Evolutionary conservation across 2,797 vertebrate genomes (phyloP).

Genomic region (Otolemur crassicaudatus): DNA sequence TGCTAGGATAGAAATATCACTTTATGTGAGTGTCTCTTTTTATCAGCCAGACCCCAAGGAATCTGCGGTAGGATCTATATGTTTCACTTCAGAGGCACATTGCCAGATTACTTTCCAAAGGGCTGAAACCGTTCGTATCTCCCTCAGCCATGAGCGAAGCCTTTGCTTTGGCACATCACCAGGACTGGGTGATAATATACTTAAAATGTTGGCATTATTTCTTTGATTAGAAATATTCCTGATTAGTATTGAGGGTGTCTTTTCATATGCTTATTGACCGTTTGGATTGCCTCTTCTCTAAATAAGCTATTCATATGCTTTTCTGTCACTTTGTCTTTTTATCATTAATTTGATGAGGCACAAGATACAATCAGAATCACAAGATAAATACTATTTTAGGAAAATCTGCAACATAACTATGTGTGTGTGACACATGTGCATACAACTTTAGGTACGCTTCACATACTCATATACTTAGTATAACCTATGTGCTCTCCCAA

Average conservation of each 20-base stretch:
- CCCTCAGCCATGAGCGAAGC: neutral
- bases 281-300: slow-evolving; percentile 38
- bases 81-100: neutral
- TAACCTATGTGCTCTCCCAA: too few relatives aligned
- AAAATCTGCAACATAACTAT: neutral
- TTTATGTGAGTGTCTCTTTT: neutral
- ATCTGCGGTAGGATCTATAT: neutral
- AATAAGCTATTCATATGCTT: neutral
- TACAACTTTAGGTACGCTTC: too few relatives aligned
- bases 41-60: neutral
- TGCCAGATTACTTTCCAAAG: slow-evolving; percentile 16
- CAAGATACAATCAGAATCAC: neutral
- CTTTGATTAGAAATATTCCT: slow-evolving; percentile 44
- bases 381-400: neutral
- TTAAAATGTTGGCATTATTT: slow-evolving; percentile 18
- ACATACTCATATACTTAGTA: too few relatives aligned
- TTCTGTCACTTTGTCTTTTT: neutral
- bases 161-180: neutral
- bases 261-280: slow-evolving; percentile 25
- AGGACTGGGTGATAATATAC: neutral
- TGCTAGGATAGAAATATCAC: neutral
- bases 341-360: slow-evolving; percentile 3
- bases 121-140: neutral
- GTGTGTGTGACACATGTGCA: neutral
- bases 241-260: neutral